Base-by-base conservation (phyloP, 2,888 invertebrate genomes). In the Cheiracanthium punctorium region DNA sequence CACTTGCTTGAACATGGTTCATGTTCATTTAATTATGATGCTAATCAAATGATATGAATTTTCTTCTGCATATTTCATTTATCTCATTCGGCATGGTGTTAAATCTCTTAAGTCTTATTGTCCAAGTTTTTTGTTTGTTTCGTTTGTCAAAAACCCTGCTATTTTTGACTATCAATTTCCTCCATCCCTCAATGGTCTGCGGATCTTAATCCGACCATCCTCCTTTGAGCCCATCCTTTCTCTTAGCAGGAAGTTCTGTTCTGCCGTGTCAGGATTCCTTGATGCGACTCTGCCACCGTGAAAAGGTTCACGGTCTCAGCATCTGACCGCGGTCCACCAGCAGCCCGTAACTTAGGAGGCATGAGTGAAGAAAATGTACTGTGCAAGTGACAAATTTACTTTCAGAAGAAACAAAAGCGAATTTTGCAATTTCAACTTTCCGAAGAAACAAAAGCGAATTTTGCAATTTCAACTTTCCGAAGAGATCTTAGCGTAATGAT, bases 231-330 rank as follows among this genome's bases (percentile, higher is more conserved):
- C 24, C 24, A 58, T 58, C 24, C 24, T 58, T 24, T 58, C 58
- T 24, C 17, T 24, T 24, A 58, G 58, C 58, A 58, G 58, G 58
- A 58, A 58, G 58, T 58, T 17, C 58, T 24, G 58, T 58, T 17
- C 58, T 24, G 8, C 29, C n/a, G 41, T 41, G 76, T 30, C 20
- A 30, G 24, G 43, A 41, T 76, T 58, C 30, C 29, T 64, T 7
- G 20, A 43, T 58, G 32, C 58, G 37, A 2, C 58, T 58, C 33
- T 71, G 33, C 43, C 37, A 5, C 70, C 79, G 71, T 79, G 79
- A 79, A 79, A 48, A 28, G 17, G 32, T 30, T 67, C 67, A 67
- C 32, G 67, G 67, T 67, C 67, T 32, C 17, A 8, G 30, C 17
- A 67, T n/a, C 17, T 30, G 67, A 67, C 32, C 67, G 67, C 32